Evolutionary conservation across 2,113 vertebrate species (phyloP), one percentile per base, ranked within the genome.

Genomic region (Pavo muticus): DNA sequence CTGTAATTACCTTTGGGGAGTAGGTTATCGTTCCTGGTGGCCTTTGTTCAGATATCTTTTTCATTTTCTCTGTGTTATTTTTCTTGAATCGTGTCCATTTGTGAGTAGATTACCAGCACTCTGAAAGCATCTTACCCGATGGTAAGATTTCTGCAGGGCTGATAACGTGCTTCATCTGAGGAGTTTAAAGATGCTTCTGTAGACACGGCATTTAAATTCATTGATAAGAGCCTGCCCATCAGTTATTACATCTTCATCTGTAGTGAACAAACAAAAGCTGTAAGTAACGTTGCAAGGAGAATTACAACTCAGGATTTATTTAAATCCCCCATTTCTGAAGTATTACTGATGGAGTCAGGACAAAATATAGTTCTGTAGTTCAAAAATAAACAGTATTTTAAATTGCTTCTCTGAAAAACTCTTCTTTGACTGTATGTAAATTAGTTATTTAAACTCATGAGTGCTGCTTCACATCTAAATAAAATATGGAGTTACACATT

Each of bases 401-500:
- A 93, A 94, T 30, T 80, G 84, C 71, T 91, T 84, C 54, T 70
- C 54, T 83, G 74, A 94, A 96, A 94, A 96, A 90, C 67, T 93
- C 14, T 88, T 94, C 73, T 92, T 88, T 87, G 90, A 91, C 85
- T 89, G 47, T 88, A 88, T 95, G 95, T 69, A 96, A 96, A 97
- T 94, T 95, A 95, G 81, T 80, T 96, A 71, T 79, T 94, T 94
- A 95, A 94, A 96, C 90, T 91, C 85, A 56, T 64, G 81, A 97
- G 93, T 64, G 39, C 75, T 91, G 86, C 76, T 89, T 73, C 64
- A 90, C 87, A 95, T 95, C 92, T 96, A 93, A 97, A 95, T 96
- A 96, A 97, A 95, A 91, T 94, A 93, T 60, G 39, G 93, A 97
- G 89, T 95, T 97, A 83, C 90, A 91, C 84, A n/a, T 93, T 96